Base-by-base conservation (phyloP, 2,113 vertebrate genomes). In the Cyprinus carpio region DNA sequence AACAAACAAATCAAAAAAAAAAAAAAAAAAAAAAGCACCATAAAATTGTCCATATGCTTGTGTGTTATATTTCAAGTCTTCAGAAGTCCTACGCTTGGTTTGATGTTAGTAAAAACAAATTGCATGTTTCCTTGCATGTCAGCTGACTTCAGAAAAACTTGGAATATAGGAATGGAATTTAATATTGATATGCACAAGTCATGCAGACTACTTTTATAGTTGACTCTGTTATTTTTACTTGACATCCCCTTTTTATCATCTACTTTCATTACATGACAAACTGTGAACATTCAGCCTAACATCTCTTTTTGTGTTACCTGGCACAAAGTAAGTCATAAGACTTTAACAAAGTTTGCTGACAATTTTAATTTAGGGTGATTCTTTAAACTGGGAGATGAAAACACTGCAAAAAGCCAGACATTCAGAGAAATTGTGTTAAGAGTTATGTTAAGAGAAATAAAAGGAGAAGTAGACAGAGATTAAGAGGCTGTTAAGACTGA, bases 401-500 rank as follows among this genome's bases (percentile, higher is more conserved):
- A 76, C 46, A 20, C 51, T 54, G 16, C 51, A 54, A 18, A 54
- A 54, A 54, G 51, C 51, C 10, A 77, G 29, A 77, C 27, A 58
- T 29, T n/a, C 5, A 15, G 11, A 23, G 18, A 37, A 58, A 77
- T 40, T 40, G 37, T n/a, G 29, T 49, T 16, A 49, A 75, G 12
- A 49, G n/a, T 40, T 40, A 77, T 34, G 29, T 49, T 27, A 49
- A 75, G 12, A 49, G 43, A 56, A 77, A 58, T 34, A 3, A 77
- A 77, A 76, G 27, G 27, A 23, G 34, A 58, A 5, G 51, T 37
- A 77, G 27, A 51, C 74, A 5, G 25, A 75, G 65, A 75, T 75
- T 16, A 54, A 58, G 29, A 77, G 51, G 49, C 29, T 77, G 51
- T 77, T 58, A 77, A 77, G 46, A 81, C 74, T 62, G 49, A 49